A percentile compares a stretch with the other conserved stretches of the same genome.
Conservation (phyloP, 2,113 vertebrate species). For the Falco punctatus region DNA sequence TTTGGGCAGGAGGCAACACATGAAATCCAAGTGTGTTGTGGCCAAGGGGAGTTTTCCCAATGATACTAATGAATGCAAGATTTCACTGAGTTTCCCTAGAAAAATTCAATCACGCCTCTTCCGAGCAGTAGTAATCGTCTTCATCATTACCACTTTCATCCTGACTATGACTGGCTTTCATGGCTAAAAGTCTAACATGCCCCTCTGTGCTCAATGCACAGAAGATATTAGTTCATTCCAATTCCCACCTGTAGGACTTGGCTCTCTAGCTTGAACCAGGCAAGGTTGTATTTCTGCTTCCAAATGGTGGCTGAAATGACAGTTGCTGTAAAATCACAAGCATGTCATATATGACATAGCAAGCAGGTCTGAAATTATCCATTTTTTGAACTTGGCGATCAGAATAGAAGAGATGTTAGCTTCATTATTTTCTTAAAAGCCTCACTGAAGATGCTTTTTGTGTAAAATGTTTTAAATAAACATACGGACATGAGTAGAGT, state of each 20-base stretch:
- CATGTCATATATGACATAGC: not conserved
- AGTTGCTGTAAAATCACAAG: not conserved
- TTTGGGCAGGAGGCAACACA: not conserved
- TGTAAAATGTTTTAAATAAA: not conserved
- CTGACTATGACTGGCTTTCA: not conserved
- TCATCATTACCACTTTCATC: not conserved
- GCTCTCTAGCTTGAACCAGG: not conserved
- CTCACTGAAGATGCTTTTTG: not conserved
- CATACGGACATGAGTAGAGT: not conserved
- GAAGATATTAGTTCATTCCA: not conserved
- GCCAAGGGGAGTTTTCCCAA: not conserved
- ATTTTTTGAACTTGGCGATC: not conserved
- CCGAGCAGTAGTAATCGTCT: not conserved
- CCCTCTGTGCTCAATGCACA: not conserved
- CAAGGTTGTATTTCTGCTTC: not conserved
- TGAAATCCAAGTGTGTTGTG: not conserved
- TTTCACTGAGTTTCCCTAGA: not conserved
- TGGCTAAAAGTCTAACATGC: accelerated
- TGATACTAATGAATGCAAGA: not conserved
- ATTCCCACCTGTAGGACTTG: not conserved
- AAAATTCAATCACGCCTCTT: not conserved
- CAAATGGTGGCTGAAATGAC: not conserved
- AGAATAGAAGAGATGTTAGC: not conserved
- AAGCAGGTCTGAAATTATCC: not conserved
- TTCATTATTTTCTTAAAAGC: not conserved